Base-by-base conservation (phyloP, 2,113 vertebrate species). In the Callopanchax toddi region DNA sequence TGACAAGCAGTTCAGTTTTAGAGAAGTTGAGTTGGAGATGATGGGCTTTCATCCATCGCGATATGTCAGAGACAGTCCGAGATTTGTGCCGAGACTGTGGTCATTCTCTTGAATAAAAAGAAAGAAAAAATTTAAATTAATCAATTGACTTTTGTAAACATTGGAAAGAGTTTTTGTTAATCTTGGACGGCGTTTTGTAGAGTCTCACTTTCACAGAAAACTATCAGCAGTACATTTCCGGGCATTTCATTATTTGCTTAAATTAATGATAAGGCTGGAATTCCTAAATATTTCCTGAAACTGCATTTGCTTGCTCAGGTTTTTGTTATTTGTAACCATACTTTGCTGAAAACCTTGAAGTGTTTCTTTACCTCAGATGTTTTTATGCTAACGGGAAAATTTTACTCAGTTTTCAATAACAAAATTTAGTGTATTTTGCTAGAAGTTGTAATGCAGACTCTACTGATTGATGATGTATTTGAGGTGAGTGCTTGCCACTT, bases 151-250 rank as follows among this genome's bases (percentile, higher is more conserved):
- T 13, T 42, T 48, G 37, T 60, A 25, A 81, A 70, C 58, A 62
- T 73, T 53, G 21, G 55, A 67, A 64, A n/a, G 64, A 65, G 64
- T 78, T 74, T 70, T 60, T 23, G 55, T 40, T 42, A 22, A 64
- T 78, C 39, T 80, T 74, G 43, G 60, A 56, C 59, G 67, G 53
- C 36, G 34, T 26, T 92, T 89, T 86, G 26, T 53, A 80, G 87
- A 90, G 91, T 11, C 15, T 22, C 32, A n/a, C 18, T 88, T 91
- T 67, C 80, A 71, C 61, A 70, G 88, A 87, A 90, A 73, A 51
- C 18, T 53, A 60, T 82, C 61, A 7, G 23, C 4, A 23, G 56
- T 43, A n/a, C 46, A 36, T 73, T 89, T 87, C 83, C 74, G 56
- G 60, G 71, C 78, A 84, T 75, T 77, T 39, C 58, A 40, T 73